A percentile compares a stretch with the other conserved stretches of the same genome.
Evolutionary conservation across 2,888 invertebrate species (phyloP).

Genomic region (Lithophane socia): DNA sequence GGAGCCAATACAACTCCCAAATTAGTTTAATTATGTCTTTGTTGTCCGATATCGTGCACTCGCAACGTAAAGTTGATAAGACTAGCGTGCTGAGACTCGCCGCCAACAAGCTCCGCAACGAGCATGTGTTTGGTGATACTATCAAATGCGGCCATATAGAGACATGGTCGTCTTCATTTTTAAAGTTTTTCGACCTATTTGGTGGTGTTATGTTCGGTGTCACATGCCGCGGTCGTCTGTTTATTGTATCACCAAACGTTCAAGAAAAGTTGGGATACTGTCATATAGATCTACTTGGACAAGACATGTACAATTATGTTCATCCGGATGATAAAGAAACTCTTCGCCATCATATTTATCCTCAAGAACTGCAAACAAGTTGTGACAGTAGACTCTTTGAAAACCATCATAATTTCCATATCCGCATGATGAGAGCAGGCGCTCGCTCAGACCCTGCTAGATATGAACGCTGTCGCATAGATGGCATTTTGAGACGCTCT

Average conservation of each 20-base stretch:
- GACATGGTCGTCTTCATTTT: conserved; percentile 90
- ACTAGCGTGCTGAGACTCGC: conserved; percentile 96
- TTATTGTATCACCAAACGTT: conserved; percentile 95
- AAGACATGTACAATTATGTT: conserved; percentile 95
- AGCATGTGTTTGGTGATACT: conserved; percentile 92
- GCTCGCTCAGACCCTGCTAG: conserved; percentile 93
- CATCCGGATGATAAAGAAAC: conserved; percentile 95
- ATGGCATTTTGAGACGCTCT: conserved; percentile 91
- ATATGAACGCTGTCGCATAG: conserved; percentile 93
- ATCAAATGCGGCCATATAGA: conserved; percentile 86
- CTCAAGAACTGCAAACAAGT: conserved; percentile 85
- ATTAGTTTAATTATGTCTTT: conserved; percentile 95
- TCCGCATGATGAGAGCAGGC: conserved; percentile 92
- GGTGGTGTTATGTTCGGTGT: conserved; percentile 95
- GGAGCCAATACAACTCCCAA: conserved; percentile 96
- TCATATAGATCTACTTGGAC: conserved; percentile 97
- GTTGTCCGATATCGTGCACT: conserved; percentile 95
- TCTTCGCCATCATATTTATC: conserved; percentile 92
- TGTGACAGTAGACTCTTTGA: conserved; percentile 81
- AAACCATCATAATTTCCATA: conserved; percentile 89
- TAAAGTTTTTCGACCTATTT: conserved; percentile 92
- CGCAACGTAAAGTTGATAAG: conserved; percentile 96
- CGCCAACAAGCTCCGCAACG: conserved; percentile 95
- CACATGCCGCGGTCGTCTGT: conserved; percentile 95
- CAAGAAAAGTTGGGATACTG: conserved; percentile 96